These are phyloP conservation scores for Hippasteria phrygiana DNA, from an alignment of 53 echinoderm and acorn worm species.

Conservation along the genomic window DNA sequence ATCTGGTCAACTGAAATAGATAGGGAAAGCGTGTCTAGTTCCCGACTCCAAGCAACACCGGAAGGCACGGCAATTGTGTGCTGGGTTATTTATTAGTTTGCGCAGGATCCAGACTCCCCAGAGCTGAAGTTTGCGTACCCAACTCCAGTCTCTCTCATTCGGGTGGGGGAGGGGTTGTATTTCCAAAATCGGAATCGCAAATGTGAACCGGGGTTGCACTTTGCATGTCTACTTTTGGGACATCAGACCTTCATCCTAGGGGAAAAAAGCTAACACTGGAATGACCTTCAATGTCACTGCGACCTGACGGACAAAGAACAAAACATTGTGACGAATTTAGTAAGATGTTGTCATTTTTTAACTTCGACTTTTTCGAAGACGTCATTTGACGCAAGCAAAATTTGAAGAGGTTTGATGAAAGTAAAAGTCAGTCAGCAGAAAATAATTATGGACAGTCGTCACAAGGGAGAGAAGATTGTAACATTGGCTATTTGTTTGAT, in stretches of 20 bases:
- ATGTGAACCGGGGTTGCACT: constrained; percentile 49
- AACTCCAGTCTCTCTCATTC: too few relatives aligned
- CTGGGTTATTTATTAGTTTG: background rate
- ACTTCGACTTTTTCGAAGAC: too few relatives aligned
- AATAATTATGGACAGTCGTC: too few relatives aligned
- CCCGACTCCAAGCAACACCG: constrained; percentile 12
- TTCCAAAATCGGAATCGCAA: constrained; percentile 9
- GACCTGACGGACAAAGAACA: background rate
- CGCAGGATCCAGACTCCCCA: background rate
- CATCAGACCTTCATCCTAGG: background rate
- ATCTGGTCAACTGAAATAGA: background rate
- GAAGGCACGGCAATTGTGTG: background rate
- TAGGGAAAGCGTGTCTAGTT: background rate
- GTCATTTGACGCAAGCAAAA: too few relatives aligned
- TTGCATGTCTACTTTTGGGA: background rate
- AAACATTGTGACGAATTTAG: background rate
- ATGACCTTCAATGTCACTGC: constrained; percentile 26
- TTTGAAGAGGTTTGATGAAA: too few relatives aligned
- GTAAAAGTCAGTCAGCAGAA: too few relatives aligned
- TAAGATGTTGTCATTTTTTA: too few relatives aligned
- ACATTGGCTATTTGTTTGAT: too few relatives aligned
- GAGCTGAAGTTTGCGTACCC: background rate
- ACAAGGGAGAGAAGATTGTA: too few relatives aligned
- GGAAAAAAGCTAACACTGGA: background rate
- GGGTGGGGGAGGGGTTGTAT: background rate